Evolutionary conservation across 2,888 invertebrate species (phyloP).

Genomic region (Hermaeophaga mercurialis): DNA sequence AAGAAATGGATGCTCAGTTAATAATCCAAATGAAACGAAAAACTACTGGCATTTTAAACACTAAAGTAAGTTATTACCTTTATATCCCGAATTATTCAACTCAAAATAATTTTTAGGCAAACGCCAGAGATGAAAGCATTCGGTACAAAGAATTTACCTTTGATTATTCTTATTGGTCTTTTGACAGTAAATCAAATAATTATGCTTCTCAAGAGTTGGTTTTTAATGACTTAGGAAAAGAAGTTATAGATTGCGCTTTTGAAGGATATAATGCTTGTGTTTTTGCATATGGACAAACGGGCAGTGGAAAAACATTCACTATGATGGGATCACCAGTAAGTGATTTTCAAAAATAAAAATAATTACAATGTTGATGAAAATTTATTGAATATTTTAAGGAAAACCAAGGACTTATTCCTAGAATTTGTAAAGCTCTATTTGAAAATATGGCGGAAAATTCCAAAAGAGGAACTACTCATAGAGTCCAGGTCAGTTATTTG

Average conservation of each 20-base stretch:
- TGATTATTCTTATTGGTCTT: conserved; percentile 90
- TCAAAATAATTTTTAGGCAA: conserved; percentile 44
- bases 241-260: conserved; percentile 81
- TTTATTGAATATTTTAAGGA: too few relatives aligned
- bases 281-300: conserved; percentile 91
- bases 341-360: conserved; percentile 23
- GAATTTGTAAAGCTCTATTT: conserved; percentile 84
- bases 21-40: conserved; percentile 87
- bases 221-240: conserved; percentile 75
- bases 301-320: conserved; percentile 89
- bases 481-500: conserved; percentile 78
- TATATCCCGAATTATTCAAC: neutral
- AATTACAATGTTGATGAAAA: neutral
- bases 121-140: conserved; percentile 54
- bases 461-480: conserved; percentile 80
- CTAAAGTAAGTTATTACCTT: conserved; percentile 63
- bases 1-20: conserved; percentile 79
- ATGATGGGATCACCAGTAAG: conserved; percentile 85
- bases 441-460: conserved; percentile 80
- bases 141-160: conserved; percentile 85
- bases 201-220: conserved; percentile 84
- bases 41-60: conserved; percentile 77
- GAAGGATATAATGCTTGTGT: conserved; percentile 89
- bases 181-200: conserved; percentile 68
- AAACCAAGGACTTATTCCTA: conserved; percentile 81